Evolutionary conservation across 2,797 vertebrate species (phyloP).

Genomic region (Eospalax fontanierii): DNA sequence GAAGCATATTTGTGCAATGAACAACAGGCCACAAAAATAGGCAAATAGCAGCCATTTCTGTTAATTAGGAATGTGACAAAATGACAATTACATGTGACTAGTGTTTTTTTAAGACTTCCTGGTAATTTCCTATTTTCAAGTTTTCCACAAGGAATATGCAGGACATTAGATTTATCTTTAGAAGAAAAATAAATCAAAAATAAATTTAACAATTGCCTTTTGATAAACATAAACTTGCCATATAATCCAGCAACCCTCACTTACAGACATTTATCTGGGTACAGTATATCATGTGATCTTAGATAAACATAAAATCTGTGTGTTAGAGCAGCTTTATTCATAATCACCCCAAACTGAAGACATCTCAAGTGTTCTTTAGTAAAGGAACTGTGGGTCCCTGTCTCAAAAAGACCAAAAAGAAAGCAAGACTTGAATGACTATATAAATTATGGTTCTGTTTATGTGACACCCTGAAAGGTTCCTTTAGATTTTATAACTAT

Average conservation of each 20-base stretch:
- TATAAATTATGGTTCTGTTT: neutral
- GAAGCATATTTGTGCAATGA: neutral
- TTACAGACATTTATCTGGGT: neutral
- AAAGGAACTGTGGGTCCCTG: neutral
- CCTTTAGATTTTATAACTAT: neutral
- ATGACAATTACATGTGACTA: neutral
- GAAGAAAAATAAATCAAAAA: slow-evolving; percentile 28
- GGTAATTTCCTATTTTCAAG: neutral
- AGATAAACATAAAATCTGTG: neutral
- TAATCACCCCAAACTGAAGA: neutral
- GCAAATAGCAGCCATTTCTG: slow-evolving; percentile 23
- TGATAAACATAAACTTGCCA: neutral
- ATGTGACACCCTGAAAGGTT: neutral
- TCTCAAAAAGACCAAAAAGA: no score
- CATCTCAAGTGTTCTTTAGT: neutral
- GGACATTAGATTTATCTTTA: slow-evolving; percentile 35
- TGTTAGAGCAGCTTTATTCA: neutral
- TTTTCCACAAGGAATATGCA: neutral
- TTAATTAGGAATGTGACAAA: neutral
- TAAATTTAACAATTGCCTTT: slow-evolving; percentile 17
- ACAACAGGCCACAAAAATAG: slow-evolving; percentile 9
- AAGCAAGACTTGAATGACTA: neutral
- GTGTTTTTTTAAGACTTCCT: neutral
- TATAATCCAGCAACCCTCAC: neutral
- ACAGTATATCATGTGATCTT: neutral